A percentile compares a stretch with the other conserved stretches of the same genome.
phyloP scores from a whole-genome alignment of 1,140 invertebrate genomes.

The Aphelinus certus region DNA sequence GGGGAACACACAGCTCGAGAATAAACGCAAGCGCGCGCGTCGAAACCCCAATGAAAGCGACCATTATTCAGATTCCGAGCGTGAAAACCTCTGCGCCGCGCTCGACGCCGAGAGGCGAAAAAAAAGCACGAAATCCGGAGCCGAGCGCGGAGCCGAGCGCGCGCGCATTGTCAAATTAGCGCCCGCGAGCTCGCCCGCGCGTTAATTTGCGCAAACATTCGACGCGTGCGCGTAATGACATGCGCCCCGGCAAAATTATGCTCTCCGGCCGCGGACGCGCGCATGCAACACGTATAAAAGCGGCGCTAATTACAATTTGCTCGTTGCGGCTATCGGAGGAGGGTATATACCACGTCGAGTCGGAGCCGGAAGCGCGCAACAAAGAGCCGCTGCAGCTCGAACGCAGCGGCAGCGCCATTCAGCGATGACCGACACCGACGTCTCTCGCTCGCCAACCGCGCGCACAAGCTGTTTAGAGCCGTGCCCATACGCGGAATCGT shows the following conservation, averaged over 20 bases:
- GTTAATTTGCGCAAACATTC: constrained; percentile 27
- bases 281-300: too few species aligned
- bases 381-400: constrained; percentile 9
- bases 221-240: background rate
- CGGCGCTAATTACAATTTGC: constrained; percentile 50
- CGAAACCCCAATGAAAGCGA: too few species aligned
- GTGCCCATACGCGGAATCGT: too few species aligned
- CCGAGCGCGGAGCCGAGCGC: background rate
- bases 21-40: too few species aligned
- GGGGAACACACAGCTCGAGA: too few species aligned
- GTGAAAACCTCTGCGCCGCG: too few species aligned
- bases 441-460: too few species aligned
- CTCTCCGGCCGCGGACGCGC: background rate
- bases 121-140: background rate
- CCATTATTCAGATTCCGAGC: too few species aligned
- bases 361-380: background rate
- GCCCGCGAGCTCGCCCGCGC: background rate
- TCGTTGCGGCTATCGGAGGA: constrained; percentile 30
- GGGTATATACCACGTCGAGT: background rate
- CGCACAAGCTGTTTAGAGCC: too few species aligned
- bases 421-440: background rate
- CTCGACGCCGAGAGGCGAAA: too few species aligned
- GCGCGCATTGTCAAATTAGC: constrained; percentile 14
- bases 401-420: constrained; percentile 5
- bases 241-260: background rate